Conservation (phyloP, 2,797 vertebrate genomes). For the Poecilia gillii region DNA sequence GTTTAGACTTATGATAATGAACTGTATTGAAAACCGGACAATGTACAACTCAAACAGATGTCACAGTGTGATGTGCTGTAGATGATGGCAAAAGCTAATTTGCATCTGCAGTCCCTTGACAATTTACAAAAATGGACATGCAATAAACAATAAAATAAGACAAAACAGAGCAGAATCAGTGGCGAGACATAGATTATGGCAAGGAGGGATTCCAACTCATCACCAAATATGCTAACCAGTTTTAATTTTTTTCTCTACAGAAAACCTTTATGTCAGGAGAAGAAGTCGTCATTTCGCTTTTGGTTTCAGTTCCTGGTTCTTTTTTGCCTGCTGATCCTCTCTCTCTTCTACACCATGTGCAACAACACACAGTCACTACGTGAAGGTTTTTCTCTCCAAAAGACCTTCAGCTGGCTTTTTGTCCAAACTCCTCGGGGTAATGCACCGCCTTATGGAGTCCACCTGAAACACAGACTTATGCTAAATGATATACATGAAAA, state of each 20-base stretch:
- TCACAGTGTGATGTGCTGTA: too few species aligned
- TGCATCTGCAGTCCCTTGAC: too few species aligned
- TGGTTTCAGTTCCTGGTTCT: constrained; percentile 39
- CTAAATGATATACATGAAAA: neutral
- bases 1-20: too few species aligned
- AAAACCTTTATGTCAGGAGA: neutral
- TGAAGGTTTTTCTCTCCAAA: neutral
- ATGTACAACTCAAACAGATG: too few species aligned
- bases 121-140: too few species aligned
- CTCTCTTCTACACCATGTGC: neutral
- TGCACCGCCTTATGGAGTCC: neutral
- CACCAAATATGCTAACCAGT: neutral
- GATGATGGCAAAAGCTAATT: too few species aligned
- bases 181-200: neutral
- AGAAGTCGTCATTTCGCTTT: neutral
- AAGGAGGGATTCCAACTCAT: neutral
- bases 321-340: neutral
- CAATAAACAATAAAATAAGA: too few species aligned
- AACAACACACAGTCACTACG: neutral
- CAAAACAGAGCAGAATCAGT: neutral
- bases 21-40: too few species aligned
- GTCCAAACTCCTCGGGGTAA: accelerated
- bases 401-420: constrained; percentile 1
- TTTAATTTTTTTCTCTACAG: constrained; percentile 22
- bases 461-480: neutral